Evolutionary conservation across 2,888 invertebrate genomes (phyloP).

Genomic region (Ennomos erosarius): DNA sequence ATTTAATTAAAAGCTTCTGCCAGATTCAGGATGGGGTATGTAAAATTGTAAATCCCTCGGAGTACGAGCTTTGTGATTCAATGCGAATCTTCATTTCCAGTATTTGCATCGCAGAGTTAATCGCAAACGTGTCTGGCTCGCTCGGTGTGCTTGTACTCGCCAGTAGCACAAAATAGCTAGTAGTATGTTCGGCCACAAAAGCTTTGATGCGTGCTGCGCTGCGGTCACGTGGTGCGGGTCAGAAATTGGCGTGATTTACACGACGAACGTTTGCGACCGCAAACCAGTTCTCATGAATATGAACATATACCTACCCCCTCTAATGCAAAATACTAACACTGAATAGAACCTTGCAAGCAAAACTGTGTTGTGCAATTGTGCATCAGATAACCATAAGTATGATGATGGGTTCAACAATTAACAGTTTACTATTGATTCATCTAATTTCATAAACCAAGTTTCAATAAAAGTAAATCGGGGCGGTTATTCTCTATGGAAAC

Average conservation of each 20-base stretch:
- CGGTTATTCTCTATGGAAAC: too few relatives aligned
- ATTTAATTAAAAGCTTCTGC: constrained; percentile 7
- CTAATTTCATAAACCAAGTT: too few relatives aligned
- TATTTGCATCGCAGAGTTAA: constrained; percentile 49
- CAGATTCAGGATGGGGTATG: constrained; percentile 6
- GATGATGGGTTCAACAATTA: too few relatives aligned
- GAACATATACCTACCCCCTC: constrained; percentile 21
- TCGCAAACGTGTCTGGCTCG: constrained; percentile 46
- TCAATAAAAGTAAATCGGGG: too few relatives aligned
- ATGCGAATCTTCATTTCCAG: constrained; percentile 45
- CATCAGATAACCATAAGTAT: not conserved
- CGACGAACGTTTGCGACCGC: constrained; percentile 61
- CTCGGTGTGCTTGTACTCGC: constrained; percentile 52
- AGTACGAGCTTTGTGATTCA: constrained; percentile 28
- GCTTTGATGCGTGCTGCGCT: constrained; percentile 80
- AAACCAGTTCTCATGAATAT: constrained; percentile 35
- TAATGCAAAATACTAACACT: constrained; percentile 13
- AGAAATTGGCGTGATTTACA: constrained; percentile 78
- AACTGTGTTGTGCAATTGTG: constrained; percentile 4
- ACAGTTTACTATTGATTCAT: too few relatives aligned
- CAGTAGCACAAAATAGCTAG: too few relatives aligned
- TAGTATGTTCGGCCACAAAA: constrained; percentile 66
- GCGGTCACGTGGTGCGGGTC: constrained; percentile 75
- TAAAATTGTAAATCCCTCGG: constrained; percentile 29
- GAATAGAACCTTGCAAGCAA: constrained; percentile 15